A percentile compares a stretch with the other conserved stretches of the same genome.
phyloP scores from a whole-genome alignment of 2,113 vertebrate species.

The Hiodon tergisus region DNA sequence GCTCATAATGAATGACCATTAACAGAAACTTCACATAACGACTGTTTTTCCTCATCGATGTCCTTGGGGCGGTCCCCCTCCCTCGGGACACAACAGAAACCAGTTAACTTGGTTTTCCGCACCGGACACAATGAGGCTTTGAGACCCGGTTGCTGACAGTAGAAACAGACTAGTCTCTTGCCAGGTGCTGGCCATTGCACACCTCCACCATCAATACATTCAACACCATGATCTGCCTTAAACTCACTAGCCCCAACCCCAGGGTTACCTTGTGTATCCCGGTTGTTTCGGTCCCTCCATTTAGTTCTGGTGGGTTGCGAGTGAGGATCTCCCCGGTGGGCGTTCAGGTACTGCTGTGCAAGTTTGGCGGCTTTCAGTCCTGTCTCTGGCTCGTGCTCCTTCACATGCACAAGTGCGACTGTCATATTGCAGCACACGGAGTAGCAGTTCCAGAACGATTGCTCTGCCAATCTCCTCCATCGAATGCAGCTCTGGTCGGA shows the following conservation, averaged over 20 bases:
- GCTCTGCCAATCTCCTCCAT: constrained; percentile 12
- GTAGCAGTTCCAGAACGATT: constrained; percentile 18
- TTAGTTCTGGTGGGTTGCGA: neutral
- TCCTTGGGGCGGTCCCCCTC: neutral
- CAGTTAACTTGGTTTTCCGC: neutral
- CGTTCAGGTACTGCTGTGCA: neutral
- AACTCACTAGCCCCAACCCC: neutral
- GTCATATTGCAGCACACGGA: constrained; percentile 2
- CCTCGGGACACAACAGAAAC: neutral
- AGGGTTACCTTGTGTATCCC: neutral
- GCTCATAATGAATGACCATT: too few species aligned
- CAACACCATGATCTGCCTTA: neutral
- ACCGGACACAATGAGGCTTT: neutral
- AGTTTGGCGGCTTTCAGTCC: neutral
- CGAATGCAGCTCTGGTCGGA: constrained; percentile 2
- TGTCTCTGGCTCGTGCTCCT: constrained; percentile 5
- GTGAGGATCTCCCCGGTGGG: neutral
- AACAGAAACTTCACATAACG: too few species aligned
- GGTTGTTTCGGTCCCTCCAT: neutral
- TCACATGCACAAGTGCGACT: neutral
- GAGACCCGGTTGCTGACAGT: constrained; percentile 3
- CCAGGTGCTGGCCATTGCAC: too few species aligned
- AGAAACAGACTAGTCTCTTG: neutral
- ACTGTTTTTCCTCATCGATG: neutral
- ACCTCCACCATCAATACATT: neutral